Conservation (phyloP, 2,888 invertebrate species). For the Gastrophysa polygoni region DNA sequence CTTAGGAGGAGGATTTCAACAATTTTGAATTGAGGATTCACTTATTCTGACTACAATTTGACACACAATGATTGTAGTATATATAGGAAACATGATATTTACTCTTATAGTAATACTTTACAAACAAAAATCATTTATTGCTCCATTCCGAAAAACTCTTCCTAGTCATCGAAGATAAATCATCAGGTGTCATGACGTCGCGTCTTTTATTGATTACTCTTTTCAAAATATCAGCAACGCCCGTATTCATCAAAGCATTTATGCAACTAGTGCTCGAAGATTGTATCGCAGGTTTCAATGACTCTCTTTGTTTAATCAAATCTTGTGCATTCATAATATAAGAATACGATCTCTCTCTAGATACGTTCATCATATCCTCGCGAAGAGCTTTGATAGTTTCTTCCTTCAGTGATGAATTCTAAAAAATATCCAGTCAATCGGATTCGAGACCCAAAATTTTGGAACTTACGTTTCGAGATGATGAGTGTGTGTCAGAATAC, state of each 20-base stretch:
- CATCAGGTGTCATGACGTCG: conserved; percentile 50
- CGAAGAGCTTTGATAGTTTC: conserved; percentile 32
- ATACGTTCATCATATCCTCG: conserved; percentile 21
- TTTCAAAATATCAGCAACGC: conserved; percentile 57
- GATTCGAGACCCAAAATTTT: not conserved
- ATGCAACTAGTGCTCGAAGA: conserved; percentile 56
- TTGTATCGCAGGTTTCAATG: conserved; percentile 44
- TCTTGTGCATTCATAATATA: conserved; percentile 50
- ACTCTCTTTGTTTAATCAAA: conserved; percentile 48
- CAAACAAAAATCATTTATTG: conserved; percentile 36
- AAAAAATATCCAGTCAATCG: conserved; percentile 27
- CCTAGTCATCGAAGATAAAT: conserved; percentile 43
- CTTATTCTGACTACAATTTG: not conserved
- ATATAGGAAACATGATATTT: conserved; percentile 35
- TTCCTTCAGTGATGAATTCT: conserved; percentile 50
- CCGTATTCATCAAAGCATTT: conserved; percentile 54
- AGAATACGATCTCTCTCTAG: conserved; percentile 51
- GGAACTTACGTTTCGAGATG: conserved; percentile 41
- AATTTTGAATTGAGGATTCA: not conserved
- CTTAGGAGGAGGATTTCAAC: no score
- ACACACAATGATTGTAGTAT: conserved; percentile 23
- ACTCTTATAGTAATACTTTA: conserved; percentile 35
- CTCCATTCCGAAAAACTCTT: conserved; percentile 56
- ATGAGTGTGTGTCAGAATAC: conserved; percentile 50
- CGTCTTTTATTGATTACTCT: conserved; percentile 55